Evolutionary conservation across 2,113 vertebrate species (phyloP).

Genomic region (human (Homo sapiens)): DNA sequence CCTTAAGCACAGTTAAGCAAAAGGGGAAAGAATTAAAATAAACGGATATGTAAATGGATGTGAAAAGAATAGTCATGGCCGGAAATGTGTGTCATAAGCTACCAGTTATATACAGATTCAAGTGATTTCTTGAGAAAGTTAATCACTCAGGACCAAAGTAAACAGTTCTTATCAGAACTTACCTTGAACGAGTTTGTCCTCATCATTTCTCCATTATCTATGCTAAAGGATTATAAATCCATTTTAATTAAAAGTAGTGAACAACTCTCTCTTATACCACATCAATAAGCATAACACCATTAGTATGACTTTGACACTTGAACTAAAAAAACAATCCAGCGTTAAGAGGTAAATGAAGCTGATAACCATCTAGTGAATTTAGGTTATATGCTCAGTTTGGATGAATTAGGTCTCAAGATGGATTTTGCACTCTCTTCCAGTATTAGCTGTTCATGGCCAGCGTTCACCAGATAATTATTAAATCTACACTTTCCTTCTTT

Average conservation of each 20-base stretch:
- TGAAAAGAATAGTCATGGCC: not conserved
- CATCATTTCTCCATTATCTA: not conserved
- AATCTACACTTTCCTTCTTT: not conserved
- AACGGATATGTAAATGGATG: not conserved
- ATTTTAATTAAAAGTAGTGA: constrained; percentile 49
- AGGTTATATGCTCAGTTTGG: not conserved
- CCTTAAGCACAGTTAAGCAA: not conserved
- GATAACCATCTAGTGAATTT: not conserved
- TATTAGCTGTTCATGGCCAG: not conserved
- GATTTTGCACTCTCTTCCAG: not conserved
- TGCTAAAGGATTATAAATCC: not conserved
- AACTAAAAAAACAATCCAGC: constrained; percentile 21
- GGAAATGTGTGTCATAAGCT: not conserved
- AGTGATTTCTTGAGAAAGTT: not conserved
- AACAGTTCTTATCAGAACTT: not conserved
- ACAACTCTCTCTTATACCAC: not conserved
- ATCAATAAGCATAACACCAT: not conserved
- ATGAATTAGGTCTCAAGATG: not conserved
- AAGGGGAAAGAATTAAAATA: not conserved
- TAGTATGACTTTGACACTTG: not conserved
- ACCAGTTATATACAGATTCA: not conserved
- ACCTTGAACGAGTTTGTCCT: not conserved
- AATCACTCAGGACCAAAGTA: not conserved
- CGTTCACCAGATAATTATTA: not conserved
- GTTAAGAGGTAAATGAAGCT: not conserved